Evolutionary conservation across 2,113 vertebrate genomes (phyloP), one percentile per base, ranked within the genome.

Genomic region (Calypte anna): DNA sequence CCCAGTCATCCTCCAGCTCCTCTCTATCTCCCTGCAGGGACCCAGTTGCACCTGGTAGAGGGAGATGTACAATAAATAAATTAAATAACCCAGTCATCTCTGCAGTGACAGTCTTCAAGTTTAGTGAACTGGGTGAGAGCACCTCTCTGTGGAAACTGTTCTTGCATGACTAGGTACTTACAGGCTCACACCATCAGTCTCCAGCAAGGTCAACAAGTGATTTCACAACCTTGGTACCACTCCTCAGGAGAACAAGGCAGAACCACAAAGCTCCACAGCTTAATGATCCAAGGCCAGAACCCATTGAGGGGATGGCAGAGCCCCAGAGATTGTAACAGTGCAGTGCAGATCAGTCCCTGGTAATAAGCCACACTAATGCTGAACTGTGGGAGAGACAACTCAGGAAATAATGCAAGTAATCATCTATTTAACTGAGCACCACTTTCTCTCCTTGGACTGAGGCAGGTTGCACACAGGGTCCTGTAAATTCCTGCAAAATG

Each of bases 91-190:
- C 1, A 2, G 18, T 69, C 16, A 66, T 68, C 92, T 94, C 82
- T 79, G 78, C 78, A 64, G 74, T 2, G 2, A 59, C 5, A 28
- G 50, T n/a, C 87, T 93, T 95, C 58, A 78, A 89, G 82, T 89
- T 87, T 95, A 91, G 38, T 94, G 90, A 95, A 85, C 66, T 94
- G 78, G 36, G 77, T 36, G 70, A 95, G 62, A 79, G 62, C n/a
- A 92, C 5, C 78, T 90, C 50, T 67, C 66, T 61, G 70, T 87
- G 74, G 78, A 96, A 94, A 92, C 50, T 58, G 66, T 51, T 66
- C 54, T 95, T 82, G 84, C 78, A 40, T n/a, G n/a, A 50, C 66
- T 78, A 93, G 44, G 77, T 36, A 3, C 68, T 94, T 33, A 87
- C 62, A 75, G 74, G 30, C 53, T 94, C 38, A 30, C 2, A 4